phyloP scores from a whole-genome alignment of 2,113 vertebrate genomes.

The Calyptommatus sinebrachiatus region DNA sequence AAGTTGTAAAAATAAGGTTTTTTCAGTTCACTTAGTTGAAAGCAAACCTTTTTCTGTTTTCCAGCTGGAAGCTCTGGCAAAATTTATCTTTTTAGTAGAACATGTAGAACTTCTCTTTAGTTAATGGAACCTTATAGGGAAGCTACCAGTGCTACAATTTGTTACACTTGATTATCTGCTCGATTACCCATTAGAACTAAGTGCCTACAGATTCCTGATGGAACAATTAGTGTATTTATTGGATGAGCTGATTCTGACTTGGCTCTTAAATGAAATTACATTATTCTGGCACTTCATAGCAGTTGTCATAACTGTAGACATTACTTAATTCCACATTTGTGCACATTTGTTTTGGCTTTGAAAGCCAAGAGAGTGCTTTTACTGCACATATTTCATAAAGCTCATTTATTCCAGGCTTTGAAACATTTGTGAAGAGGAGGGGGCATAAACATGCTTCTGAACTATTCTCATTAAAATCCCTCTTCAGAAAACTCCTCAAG shows the following conservation, averaged over 20 bases:
- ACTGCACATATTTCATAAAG: slow-evolving; percentile 2
- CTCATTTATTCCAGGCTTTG: neutral
- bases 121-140: slow-evolving; percentile 29
- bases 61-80: slow-evolving; percentile 47
- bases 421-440: neutral
- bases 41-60: slow-evolving; percentile 25
- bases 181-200: slow-evolving; percentile 8
- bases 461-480: neutral
- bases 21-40: neutral
- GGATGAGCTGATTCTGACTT: slow-evolving; percentile 1
- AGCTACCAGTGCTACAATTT: slow-evolving; percentile 34
- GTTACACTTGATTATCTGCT: slow-evolving; percentile 20
- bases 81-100: slow-evolving; percentile 37
- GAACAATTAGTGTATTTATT: neutral
- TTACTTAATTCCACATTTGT: slow-evolving; percentile 2
- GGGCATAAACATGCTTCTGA: neutral
- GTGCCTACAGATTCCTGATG: neutral
- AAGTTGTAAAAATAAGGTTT: too few species aligned
- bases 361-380: neutral
- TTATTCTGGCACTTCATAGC: neutral
- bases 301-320: neutral
- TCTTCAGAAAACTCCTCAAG: slow-evolving; percentile 12
- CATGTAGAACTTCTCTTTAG: neutral
- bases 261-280: neutral
- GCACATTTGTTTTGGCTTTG: neutral